Base-by-base conservation (phyloP, 2,888 invertebrate species). In the Perithous albicinctus region DNA sequence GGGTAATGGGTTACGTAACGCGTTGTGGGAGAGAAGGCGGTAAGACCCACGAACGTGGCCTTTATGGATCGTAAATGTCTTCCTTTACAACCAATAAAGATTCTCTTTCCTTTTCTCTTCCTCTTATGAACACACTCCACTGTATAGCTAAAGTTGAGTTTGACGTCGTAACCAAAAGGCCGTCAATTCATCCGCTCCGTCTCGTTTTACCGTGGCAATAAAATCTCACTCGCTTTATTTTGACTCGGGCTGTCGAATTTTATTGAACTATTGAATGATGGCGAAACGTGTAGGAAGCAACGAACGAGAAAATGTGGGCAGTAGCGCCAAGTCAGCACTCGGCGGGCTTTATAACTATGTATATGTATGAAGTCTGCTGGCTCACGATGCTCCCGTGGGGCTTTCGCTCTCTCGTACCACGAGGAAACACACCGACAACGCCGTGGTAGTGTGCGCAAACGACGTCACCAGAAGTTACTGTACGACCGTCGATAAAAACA, bases 1-100 rank as follows among this genome's bases (percentile, higher is more conserved):
- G 88, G 88, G 87, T 87, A 88, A 87, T 87, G 87, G 84, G 85
- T 85, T 85, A 85, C 78, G 85, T 85, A 85, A 85, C 80, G 83
- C 84, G 80, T 79, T 80, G 80, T 75, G 82, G 88, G 88, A 88
- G 87, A 87, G 88, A 88, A 72, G 61, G 66, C 73, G 66, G 76
- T 61, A 80, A 83, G 80, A 83, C 81, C 87, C 88, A 88, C 89
- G 89, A 90, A 90, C 90, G 91, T 82, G 69, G 70, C 90, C 91
- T 93, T 92, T 92, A 92, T 93, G 92, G 92, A 92, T 92, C 93
- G 92, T 93, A 93, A 93, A 93, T 87, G 92, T 93, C 92, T 92
- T 92, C 91, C 91, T 92, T 92, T 92, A 92, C 91, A 90, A 87
- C 91, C 92, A 91, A 93, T 93, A 93, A 92, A 93, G 90, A 92